phyloP scores from a whole-genome alignment of 35 echinoderm and acorn worm species.

The Ptychodera flava region DNA sequence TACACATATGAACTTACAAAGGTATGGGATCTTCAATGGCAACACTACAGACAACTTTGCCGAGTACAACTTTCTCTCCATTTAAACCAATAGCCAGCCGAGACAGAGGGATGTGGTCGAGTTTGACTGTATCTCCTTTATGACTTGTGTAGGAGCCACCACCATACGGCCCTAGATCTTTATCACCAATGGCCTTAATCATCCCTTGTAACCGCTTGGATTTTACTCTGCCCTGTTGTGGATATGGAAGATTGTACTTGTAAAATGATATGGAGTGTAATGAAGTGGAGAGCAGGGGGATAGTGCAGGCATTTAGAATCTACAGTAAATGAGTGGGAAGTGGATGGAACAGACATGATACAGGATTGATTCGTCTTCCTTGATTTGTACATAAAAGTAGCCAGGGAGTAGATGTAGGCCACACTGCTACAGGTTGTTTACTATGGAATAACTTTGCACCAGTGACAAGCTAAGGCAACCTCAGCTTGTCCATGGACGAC shows the following conservation, averaged over 20 bases:
- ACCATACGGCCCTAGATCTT: conserved; percentile 74
- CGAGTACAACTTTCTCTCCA: conserved; percentile 74
- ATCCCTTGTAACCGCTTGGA: conserved; percentile 76
- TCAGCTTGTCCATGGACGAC: no score
- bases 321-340: no score
- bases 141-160: conserved; percentile 72
- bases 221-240: conserved; percentile 82
- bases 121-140: conserved; percentile 75
- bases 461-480: no score
- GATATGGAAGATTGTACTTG: background rate
- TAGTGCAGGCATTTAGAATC: no score
- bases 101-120: conserved; percentile 39
- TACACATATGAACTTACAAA: conserved; percentile 95
- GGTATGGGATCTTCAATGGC: conserved; percentile 86
- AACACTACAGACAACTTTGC: conserved; percentile 96
- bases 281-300: no score
- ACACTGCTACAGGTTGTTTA: no score
- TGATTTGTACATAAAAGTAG: no score
- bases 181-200: conserved; percentile 63
- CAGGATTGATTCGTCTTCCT: no score
- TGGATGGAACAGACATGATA: no score
- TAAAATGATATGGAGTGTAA: no score
- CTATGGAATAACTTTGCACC: no score
- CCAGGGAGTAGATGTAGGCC: no score
- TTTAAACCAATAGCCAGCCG: conserved; percentile 56